A percentile compares a stretch with the other conserved stretches of the same genome.
Conservation (phyloP, 2,113 vertebrate genomes). For the Paralichthys olivaceus region DNA sequence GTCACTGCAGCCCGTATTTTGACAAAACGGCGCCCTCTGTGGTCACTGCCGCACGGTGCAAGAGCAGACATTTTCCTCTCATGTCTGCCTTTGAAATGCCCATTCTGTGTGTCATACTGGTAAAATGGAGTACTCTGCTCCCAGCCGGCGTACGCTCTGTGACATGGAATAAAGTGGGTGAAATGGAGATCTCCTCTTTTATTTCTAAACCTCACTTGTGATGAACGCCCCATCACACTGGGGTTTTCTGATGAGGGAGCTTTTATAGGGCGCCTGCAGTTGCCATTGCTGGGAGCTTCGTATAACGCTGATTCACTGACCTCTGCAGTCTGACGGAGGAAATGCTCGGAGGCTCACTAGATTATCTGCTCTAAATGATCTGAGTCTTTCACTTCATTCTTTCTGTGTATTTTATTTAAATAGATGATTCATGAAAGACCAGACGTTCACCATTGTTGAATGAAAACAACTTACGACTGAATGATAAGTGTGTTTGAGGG, state of each 20-base stretch:
- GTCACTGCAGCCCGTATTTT: constrained; percentile 42
- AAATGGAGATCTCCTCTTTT: constrained; percentile 1
- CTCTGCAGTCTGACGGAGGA: constrained; percentile 67
- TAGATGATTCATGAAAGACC: background rate
- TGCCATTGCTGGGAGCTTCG: constrained; percentile 40
- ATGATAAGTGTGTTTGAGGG: background rate
- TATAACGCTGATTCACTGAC: constrained; percentile 70
- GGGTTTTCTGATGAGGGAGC: constrained; percentile 16
- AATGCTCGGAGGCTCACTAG: constrained; percentile 23
- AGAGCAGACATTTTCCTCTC: constrained; percentile 78
- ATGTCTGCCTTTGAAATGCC: constrained; percentile 77
- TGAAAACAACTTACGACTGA: background rate
- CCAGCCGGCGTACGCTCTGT: constrained; percentile 14
- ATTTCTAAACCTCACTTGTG: background rate
- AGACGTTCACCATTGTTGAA: background rate
- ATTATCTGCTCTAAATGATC: constrained; percentile 1
- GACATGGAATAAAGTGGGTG: background rate
- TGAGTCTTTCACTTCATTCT: background rate
- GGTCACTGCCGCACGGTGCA: constrained; percentile 29
- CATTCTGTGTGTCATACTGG: constrained; percentile 76
- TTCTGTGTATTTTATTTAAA: background rate
- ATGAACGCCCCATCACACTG: background rate
- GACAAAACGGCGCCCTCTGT: constrained; percentile 67
- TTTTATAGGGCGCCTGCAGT: constrained; percentile 51
- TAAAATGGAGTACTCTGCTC: constrained; percentile 72